Base-by-base conservation (phyloP, 2,113 vertebrate genomes). In the Pelobates fuscus region DNA sequence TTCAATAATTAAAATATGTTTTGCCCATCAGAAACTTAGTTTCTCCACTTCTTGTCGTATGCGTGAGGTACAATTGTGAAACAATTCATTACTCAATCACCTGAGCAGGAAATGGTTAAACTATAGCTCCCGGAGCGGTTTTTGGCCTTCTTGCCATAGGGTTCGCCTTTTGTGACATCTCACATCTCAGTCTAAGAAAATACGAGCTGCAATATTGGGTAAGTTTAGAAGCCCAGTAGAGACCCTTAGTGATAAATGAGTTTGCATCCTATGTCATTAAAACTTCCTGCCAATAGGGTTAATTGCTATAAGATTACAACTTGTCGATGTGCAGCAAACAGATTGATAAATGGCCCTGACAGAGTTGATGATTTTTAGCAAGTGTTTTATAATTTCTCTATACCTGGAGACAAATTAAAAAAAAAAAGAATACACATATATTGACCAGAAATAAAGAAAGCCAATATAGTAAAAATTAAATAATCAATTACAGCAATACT, bases 271-370 rank as follows among this genome's bases (percentile, higher is more conserved):
- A 93, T 95, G 94, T 94, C 94, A 92, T 92, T 89, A 89, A 86
- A 88, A 93, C 93, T 95, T 95, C 92, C 94, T 94, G 95, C 91
- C 93, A 94, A 94, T 89, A 92, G 92, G 94, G 94, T 94, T 94
- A 95, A 87, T 96, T 92, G 84, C 92, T 94, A 96, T 96, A 95
- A 96, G 95, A 96, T 97, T 94, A 97, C 92, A 90, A 93, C 94
- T 94, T 95, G 94, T 96, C 95, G 95, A 94, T 95, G 94, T 93
- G 93, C 93, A 94, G 93, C 94, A 94, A 89, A 89, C 89, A 93
- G 94, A 96, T 94, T 98, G 95, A 98, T 97, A 95, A 95, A 97
- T 94, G 94, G 92, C 91, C 86, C 83, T 88, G 93, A 90, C 91
- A 93, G 93, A 92, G 88, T 87, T 90, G 91, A 94, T 89, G 90